Conservation (phyloP, 2,797 vertebrate species). For the Esox lucius region DNA sequence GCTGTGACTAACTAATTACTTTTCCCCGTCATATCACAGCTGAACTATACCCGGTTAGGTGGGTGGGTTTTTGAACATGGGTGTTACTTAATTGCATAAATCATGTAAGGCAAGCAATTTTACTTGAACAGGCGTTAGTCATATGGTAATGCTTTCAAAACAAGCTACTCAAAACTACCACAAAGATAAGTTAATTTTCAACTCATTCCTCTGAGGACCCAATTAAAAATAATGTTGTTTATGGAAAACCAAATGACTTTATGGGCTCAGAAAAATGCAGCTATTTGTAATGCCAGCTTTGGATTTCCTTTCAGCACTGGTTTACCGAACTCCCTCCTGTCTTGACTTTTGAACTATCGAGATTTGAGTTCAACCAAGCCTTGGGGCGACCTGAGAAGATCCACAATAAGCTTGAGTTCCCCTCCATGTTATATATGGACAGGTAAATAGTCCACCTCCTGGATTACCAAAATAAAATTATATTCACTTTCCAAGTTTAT, state of each 20-base stretch:
- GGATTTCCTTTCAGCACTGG: constrained; percentile 84
- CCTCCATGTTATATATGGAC: constrained; percentile 96
- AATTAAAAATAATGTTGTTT: not conserved
- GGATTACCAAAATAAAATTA: not conserved
- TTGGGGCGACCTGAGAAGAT: constrained; percentile 98
- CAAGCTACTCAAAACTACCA: not conserved
- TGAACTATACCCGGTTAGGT: too few relatives aligned
- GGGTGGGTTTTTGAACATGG: too few relatives aligned
- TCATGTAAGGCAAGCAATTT: not conserved
- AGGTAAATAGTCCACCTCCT: constrained; percentile 71
- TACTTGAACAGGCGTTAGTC: not conserved
- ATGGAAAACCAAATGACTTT: not conserved
- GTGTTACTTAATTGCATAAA: not conserved
- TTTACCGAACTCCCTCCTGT: constrained; percentile 98
- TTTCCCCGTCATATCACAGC: constrained; percentile 35
- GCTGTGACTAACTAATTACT: constrained; percentile 52
- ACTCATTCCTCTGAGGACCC: not conserved
- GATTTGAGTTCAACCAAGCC: constrained; percentile 98
- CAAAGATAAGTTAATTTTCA: not conserved
- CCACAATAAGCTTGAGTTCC: constrained; percentile 98
- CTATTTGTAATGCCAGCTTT: constrained; percentile 1
- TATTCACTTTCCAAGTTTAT: not conserved
- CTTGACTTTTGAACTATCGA: constrained; percentile 96
- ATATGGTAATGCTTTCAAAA: not conserved
- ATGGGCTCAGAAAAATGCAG: not conserved